These are phyloP conservation scores for Solenodon paradoxus DNA, from an alignment of 2,113 vertebrate genomes.

Conservation along the genomic window DNA sequence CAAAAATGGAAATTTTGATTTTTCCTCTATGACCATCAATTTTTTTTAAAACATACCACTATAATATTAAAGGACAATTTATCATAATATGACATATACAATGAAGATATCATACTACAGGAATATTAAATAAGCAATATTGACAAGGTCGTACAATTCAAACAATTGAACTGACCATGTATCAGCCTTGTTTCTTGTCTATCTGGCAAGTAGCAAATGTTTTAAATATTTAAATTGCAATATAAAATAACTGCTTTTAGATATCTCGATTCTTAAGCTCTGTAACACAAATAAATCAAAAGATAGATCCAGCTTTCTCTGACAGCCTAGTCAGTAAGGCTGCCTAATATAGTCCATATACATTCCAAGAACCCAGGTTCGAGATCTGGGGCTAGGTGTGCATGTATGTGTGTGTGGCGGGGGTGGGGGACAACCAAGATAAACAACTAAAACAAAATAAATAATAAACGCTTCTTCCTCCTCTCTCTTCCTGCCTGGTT, in stretches of 20 bases:
- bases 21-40: not conserved
- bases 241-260: not conserved
- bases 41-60: not conserved
- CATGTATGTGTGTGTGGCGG: too few relatives aligned
- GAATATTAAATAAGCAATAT: not conserved
- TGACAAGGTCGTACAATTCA: not conserved
- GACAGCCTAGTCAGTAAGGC: too few relatives aligned
- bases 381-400: too few relatives aligned
- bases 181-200: not conserved
- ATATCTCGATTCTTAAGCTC: not conserved
- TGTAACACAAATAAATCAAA: not conserved
- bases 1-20: not conserved
- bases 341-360: too few relatives aligned
- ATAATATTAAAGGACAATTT: not conserved
- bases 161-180: not conserved
- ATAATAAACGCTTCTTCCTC: too few relatives aligned
- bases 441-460: too few relatives aligned
- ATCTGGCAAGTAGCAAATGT: not conserved
- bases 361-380: too few relatives aligned
- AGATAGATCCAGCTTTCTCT: not conserved
- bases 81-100: not conserved
- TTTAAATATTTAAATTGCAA: not conserved
- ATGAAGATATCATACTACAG: not conserved
- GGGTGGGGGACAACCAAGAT: too few relatives aligned
- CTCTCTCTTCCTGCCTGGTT: too few relatives aligned